Conservation (phyloP, 2,888 invertebrate species). For the Digitonthophagus gazella region DNA sequence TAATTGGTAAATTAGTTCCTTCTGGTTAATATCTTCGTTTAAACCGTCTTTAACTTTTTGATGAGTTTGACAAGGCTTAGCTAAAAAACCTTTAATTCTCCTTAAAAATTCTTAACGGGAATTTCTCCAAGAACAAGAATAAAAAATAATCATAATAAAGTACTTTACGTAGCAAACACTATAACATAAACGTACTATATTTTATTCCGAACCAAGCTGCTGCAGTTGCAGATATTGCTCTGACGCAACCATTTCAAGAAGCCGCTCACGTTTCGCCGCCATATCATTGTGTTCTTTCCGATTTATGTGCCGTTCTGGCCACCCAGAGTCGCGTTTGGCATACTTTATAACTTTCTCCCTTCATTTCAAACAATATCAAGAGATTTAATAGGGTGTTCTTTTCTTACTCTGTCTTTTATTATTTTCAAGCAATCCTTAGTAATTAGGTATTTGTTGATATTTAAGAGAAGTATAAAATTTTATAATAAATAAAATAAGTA, state of each 20-base stretch:
- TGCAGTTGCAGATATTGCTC: background rate
- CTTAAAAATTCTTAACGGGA: no score
- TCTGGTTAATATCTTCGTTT: no score
- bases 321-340: background rate
- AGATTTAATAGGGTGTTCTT: background rate
- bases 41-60: no score
- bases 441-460: no score
- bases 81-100: no score
- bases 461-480: no score
- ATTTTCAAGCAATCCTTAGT: no score
- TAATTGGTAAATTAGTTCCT: no score
- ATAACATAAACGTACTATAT: background rate
- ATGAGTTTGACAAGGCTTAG: no score
- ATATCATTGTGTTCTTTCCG: background rate
- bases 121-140: no score
- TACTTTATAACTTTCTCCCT: background rate
- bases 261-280: background rate
- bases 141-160: background rate
- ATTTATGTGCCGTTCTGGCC: background rate
- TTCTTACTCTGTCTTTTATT: background rate
- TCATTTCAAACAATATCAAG: background rate
- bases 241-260: background rate
- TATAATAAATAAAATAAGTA: no score
- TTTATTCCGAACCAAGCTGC: background rate
- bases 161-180: background rate